Base-by-base conservation (phyloP, 2,888 invertebrate species). In the Saturnia japonica region DNA sequence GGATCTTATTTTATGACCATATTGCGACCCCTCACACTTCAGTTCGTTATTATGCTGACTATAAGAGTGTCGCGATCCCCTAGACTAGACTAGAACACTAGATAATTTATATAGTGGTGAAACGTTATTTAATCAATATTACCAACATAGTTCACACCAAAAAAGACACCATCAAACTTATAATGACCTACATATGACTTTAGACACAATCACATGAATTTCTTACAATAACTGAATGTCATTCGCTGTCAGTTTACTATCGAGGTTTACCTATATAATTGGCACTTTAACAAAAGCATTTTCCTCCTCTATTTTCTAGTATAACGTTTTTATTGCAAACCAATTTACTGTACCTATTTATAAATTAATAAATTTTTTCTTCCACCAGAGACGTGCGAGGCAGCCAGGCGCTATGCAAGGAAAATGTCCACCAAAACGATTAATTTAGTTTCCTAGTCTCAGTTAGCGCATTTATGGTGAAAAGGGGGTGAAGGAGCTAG, bases 341-440 rank as follows among this genome's bases (percentile, higher is more conserved):
- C 64, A 40, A 64, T 64, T 64, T 64, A 64, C 64, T 40, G 19
- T 11, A 64, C 40, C 40, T 40, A 19, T n/a, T 64, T n/a, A 64
- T 25, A 40, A 40, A 8, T 64, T n/a, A 40, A 34, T 64, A 40
- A n/a, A 7, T 2, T 6, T 34, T 2, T 6, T 2, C 2, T 34
- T 34, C 34, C 34, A 34, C 6, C 34, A 34, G 34, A 34, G 34
- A 34, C 6, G 34, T 34, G 34, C 34, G 34, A 34, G 34, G 34
- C 34, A 34, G 34, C 34, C 6, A 34, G 34, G 6, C 34, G 34
- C 3, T 34, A 6, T 6, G 34, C 6, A 6, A 34, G 3, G 6
- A 34, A 34, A 34, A 34, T n/a, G n/a, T 6, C 34, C 34, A 34
- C 34, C 34, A 34, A 34, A 6, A 34, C 3, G 6, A 34, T 2